phyloP scores from a whole-genome alignment of 2,797 vertebrate species.

The Thamnophis elegans region DNA sequence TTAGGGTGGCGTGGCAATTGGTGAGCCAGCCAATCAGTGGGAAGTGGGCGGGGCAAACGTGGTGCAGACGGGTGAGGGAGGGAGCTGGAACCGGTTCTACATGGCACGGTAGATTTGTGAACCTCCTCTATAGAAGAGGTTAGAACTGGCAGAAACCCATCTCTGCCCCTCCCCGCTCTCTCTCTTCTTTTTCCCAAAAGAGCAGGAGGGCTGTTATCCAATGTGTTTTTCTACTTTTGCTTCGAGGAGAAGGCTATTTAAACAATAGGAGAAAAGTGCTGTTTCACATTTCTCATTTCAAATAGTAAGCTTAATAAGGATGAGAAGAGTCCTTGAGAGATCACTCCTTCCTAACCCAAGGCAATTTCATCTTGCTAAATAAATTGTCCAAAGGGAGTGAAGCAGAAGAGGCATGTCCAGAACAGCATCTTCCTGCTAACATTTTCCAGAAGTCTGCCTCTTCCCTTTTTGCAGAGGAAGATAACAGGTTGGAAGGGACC shows the following conservation, averaged over 20 bases:
- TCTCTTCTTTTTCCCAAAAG: not conserved
- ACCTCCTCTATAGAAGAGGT: too few species aligned
- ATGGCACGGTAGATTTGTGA: too few species aligned
- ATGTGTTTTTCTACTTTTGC: conserved; percentile 39
- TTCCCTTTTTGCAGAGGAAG: not conserved
- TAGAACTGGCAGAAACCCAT: too few species aligned
- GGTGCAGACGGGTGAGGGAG: too few species aligned
- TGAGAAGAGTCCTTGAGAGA: not conserved
- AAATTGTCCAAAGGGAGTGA: not conserved
- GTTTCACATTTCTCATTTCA: not conserved
- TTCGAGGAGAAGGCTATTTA: conserved; percentile 15
- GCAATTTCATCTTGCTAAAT: not conserved
- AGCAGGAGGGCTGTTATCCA: conserved; percentile 41
- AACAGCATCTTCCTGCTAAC: not conserved
- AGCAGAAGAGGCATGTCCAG: not conserved
- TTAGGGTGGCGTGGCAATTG: too few species aligned
- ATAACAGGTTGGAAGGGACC: not conserved
- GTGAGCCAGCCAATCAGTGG: too few species aligned
- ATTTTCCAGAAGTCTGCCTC: not conserved
- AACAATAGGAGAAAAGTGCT: conserved; percentile 6
- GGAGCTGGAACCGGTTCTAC: too few species aligned
- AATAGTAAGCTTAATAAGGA: not conserved
- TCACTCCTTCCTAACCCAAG: not conserved
- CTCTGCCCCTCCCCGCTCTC: not conserved
- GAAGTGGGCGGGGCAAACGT: too few species aligned